Evolutionary conservation across 2,888 invertebrate species (phyloP).

Genomic region (Cerastoderma edule): DNA sequence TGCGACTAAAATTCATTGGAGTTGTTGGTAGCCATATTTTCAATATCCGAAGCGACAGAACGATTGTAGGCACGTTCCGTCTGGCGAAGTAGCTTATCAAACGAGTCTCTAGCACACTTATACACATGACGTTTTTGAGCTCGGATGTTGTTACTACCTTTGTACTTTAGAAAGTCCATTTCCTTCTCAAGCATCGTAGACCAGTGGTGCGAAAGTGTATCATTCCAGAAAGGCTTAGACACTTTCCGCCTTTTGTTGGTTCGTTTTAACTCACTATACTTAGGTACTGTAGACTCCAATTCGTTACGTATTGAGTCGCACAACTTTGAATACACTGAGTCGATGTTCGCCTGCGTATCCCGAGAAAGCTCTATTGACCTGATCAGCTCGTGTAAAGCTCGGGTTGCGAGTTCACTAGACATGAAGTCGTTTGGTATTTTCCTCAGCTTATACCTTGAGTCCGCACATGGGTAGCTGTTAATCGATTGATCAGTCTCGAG

Average conservation of each 20-base stretch:
- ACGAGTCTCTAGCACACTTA: neutral
- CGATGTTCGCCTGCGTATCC: neutral
- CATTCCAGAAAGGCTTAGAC: constrained; percentile 36
- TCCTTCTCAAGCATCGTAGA: constrained; percentile 13
- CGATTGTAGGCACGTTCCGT: constrained; percentile 31
- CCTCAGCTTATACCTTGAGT: neutral
- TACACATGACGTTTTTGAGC: neutral
- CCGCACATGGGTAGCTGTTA: neutral
- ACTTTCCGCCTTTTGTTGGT: constrained; percentile 24
- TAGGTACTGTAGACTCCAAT: constrained; percentile 31
- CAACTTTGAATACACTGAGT: neutral
- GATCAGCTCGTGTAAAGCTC: neutral
- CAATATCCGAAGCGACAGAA: constrained; percentile 24
- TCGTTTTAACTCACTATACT: constrained; percentile 6
- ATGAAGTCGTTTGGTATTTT: neutral
- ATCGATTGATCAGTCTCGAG: neutral
- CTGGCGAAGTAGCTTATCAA: constrained; percentile 22
- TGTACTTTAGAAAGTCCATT: constrained; percentile 21
- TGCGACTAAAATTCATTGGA: constrained; percentile 43
- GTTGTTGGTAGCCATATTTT: constrained; percentile 26
- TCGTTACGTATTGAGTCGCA: constrained; percentile 19
- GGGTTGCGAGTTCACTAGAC: neutral
- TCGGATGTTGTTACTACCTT: neutral
- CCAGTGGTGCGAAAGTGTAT: constrained; percentile 25
- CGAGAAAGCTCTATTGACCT: neutral